Evolutionary conservation across 2,888 invertebrate species (phyloP).

Genomic region (Callinectes sapidus): DNA sequence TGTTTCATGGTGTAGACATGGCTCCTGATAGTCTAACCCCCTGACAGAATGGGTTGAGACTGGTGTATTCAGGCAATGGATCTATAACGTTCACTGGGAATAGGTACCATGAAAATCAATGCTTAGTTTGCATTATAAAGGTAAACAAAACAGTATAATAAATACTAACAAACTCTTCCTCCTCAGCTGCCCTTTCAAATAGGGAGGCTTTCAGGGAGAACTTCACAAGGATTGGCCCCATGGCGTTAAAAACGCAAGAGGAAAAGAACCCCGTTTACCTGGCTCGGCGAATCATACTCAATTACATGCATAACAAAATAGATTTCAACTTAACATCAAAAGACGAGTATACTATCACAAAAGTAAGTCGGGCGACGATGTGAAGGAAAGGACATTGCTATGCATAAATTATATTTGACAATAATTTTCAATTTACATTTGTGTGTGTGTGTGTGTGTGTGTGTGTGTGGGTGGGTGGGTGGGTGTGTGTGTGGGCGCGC

Average conservation of each 20-base stretch:
- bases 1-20: too few relatives aligned
- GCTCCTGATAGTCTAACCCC: background rate
- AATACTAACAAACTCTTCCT: background rate
- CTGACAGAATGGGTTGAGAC: background rate
- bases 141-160: background rate
- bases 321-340: background rate
- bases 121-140: background rate
- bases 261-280: background rate
- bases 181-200: background rate
- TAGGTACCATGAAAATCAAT: background rate
- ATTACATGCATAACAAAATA: background rate
- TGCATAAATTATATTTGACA: background rate
- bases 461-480: background rate
- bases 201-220: background rate
- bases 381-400: background rate
- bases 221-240: background rate
- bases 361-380: background rate
- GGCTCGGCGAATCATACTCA: background rate
- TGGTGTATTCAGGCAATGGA: background rate
- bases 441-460: too few relatives aligned
- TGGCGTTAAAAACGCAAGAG: background rate
- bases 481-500: background rate
- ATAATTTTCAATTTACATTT: background rate
- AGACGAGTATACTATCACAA: background rate
- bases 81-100: background rate